Evolutionary conservation across 92 coral and sea anemone species (phyloP).

Genomic region (Palythoa grandis): DNA sequence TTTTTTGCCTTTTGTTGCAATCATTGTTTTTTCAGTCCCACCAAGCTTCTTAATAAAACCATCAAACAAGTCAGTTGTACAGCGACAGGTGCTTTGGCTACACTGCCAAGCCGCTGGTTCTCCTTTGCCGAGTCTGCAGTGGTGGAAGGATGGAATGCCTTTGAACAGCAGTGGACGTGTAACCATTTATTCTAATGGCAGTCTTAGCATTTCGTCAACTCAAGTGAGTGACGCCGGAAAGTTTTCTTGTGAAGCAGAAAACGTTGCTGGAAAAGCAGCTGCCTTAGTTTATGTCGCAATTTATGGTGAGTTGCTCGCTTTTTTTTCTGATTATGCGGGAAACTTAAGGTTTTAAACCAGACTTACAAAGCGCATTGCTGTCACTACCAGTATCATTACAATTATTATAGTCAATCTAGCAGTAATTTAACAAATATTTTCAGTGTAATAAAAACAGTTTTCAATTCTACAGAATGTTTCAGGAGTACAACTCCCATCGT

Average conservation of each 20-base stretch:
- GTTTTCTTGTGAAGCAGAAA: slow-evolving; percentile 73
- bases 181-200: slow-evolving; percentile 70
- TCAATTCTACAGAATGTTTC: too few relatives aligned
- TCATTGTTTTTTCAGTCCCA: slow-evolving; percentile 67
- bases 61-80: slow-evolving; percentile 67
- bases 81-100: slow-evolving; percentile 60
- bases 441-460: too few relatives aligned
- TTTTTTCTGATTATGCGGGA: not conserved
- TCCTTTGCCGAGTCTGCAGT: slow-evolving; percentile 75
- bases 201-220: slow-evolving; percentile 63
- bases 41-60: slow-evolving; percentile 77
- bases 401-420: too few relatives aligned
- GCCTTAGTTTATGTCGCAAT: slow-evolving; percentile 62
- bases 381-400: not conserved
- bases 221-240: slow-evolving; percentile 75
- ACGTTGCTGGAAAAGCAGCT: slow-evolving; percentile 72
- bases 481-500: too few relatives aligned
- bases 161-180: slow-evolving; percentile 64
- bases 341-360: not conserved
- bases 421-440: too few relatives aligned
- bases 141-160: slow-evolving; percentile 74
- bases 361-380: not conserved
- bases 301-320: slow-evolving; percentile 64
- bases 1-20: not conserved
- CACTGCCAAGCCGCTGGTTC: slow-evolving; percentile 80